Evolutionary conservation across 2,797 vertebrate species (phyloP).

Genomic region (Aselliscus stoliczkanus): DNA sequence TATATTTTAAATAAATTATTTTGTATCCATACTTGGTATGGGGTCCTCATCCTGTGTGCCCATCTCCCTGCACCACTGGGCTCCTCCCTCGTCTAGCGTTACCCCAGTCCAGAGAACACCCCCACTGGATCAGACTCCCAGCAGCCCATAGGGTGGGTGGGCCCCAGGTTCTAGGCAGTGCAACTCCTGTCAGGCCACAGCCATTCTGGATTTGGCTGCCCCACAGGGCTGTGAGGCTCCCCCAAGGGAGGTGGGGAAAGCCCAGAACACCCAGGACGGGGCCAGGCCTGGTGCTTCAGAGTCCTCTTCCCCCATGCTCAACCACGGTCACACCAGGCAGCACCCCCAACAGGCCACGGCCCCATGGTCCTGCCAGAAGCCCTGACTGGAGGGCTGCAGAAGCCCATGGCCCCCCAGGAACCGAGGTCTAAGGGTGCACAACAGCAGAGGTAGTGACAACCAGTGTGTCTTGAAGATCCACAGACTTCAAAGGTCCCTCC

Average conservation of each 20-base stretch:
- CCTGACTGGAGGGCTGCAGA: neutral
- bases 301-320: neutral
- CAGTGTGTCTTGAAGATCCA: neutral
- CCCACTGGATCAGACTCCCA: neutral
- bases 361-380: neutral
- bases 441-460: neutral
- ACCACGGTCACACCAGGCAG: neutral
- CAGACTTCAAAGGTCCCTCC: neutral
- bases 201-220: neutral
- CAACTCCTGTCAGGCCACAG: neutral
- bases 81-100: neutral
- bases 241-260: neutral
- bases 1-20: slow-evolving; percentile 66
- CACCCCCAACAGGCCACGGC: neutral
- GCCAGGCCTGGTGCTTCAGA: neutral
- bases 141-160: neutral
- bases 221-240: neutral
- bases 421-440: neutral
- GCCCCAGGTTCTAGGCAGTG: neutral
- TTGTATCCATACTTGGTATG: slow-evolving; percentile 16
- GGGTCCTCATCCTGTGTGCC: neutral
- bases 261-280: neutral
- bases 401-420: neutral
- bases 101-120: neutral
- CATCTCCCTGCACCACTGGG: neutral